These are phyloP conservation scores for Indicator maculatus DNA, from an alignment of 2,113 vertebrate genomes.

Conservation along the genomic window DNA sequence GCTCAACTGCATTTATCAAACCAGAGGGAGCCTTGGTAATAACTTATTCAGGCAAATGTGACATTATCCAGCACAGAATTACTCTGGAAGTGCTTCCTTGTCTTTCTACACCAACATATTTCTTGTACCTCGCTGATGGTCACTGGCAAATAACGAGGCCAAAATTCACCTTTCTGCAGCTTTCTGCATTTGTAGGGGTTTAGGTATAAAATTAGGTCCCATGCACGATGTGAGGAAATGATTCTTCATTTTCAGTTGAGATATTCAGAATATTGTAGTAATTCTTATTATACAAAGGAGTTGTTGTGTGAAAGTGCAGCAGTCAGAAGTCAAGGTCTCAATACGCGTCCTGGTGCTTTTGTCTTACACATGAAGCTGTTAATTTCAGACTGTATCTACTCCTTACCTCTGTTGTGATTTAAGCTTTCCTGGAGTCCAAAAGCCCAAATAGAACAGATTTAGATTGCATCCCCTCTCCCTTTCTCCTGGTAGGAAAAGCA, in stretches of 20 bases:
- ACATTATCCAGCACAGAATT: not conserved
- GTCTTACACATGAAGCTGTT: not conserved
- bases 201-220: not conserved
- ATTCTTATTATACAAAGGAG: not conserved
- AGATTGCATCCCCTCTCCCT: too few relatives aligned
- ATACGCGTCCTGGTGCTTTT: not conserved
- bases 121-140: not conserved
- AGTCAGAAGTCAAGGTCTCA: not conserved
- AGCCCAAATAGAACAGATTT: too few relatives aligned
- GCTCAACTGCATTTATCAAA: conserved; percentile 20
- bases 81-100: not conserved
- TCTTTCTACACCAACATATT: not conserved
- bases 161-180: not conserved
- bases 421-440: too few relatives aligned
- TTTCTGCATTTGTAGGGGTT: not conserved
- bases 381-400: too few relatives aligned
- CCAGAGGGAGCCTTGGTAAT: not conserved
- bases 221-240: not conserved
- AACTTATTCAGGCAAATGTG: conserved; percentile 5
- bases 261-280: not conserved
- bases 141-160: not conserved
- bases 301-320: not conserved
- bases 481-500: too few relatives aligned
- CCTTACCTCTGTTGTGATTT: too few relatives aligned
- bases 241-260: not conserved